A percentile compares a stretch with the other conserved stretches of the same genome.
Conservation (phyloP, 2,888 invertebrate genomes). For the Zelleria hepariella region DNA sequence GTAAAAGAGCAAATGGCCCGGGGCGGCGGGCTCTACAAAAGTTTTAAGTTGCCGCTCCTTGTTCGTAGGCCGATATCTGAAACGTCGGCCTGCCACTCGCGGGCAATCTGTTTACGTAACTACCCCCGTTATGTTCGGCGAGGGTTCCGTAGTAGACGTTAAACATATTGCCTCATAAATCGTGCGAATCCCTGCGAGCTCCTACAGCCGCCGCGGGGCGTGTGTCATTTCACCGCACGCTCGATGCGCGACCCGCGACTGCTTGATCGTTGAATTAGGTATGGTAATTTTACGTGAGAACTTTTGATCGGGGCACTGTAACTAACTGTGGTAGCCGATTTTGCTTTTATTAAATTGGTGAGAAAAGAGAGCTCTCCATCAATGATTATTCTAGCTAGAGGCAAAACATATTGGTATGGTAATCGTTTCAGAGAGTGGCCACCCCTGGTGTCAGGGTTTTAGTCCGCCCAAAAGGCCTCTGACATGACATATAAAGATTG, state of each 20-base stretch:
- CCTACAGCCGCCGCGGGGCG: constrained; percentile 10
- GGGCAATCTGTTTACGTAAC: constrained; percentile 72
- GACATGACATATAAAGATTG: too few species aligned
- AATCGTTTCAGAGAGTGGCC: too few species aligned
- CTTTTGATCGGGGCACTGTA: too few species aligned
- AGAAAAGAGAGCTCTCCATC: too few species aligned
- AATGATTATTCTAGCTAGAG: too few species aligned
- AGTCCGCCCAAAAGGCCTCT: too few species aligned
- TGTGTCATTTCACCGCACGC: neutral
- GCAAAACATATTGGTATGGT: too few species aligned
- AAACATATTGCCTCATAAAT: constrained; percentile 73
- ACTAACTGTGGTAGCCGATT: too few species aligned
- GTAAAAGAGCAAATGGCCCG: neutral
- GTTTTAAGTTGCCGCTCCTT: constrained; percentile 42
- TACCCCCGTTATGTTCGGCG: constrained; percentile 66
- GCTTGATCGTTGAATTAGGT: neutral
- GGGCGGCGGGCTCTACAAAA: constrained; percentile 25
- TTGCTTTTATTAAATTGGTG: too few species aligned
- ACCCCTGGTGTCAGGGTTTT: too few species aligned
- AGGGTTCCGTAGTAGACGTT: constrained; percentile 70
- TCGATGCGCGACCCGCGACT: neutral
- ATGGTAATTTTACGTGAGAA: neutral
- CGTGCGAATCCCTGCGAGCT: constrained; percentile 64
- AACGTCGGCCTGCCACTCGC: constrained; percentile 47
- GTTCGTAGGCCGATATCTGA: constrained; percentile 55